Base-by-base conservation (phyloP, 2,113 vertebrate species). In the Datnioides undecimradiatus region DNA sequence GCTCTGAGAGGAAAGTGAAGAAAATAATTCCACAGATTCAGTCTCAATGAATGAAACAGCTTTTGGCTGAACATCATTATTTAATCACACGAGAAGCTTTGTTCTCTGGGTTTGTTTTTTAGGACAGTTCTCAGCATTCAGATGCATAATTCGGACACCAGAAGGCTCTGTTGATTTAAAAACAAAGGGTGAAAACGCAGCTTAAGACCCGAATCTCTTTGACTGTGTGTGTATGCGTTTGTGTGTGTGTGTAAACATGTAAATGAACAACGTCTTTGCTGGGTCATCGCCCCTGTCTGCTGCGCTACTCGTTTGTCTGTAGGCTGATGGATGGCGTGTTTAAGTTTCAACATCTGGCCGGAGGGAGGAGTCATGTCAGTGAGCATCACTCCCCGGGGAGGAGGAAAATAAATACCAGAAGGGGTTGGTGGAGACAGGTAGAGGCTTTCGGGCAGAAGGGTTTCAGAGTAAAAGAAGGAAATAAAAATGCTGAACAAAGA, bases 261-360 rank as follows among this genome's bases (percentile, higher is more conserved):
- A 27, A n/a, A 76, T 73, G 57, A 69, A 58, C 8, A 57, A 63
- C 12, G 67, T 62, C 81, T 87, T 73, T 75, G 64, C 52, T 54
- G 68, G 84, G 74, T 84, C 77, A 83, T 72, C 43, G 46, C 52
- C 81, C 41, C 51, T 8, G 19, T 85, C 72, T 76, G 41, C 74
- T 16, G 48, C 55, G 76, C 52, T 66, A 55, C 69, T 76, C 38
- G n/a, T 69, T 36, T 76, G 69, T 80, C 73, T 87, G 48, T 33
- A 16, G 36, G 51, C 33, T 90, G 82, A 87, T 70, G 85, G 88
- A 90, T 76, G 77, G 65, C 17, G 29, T 89, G 80, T 86, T 92
- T 91, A 87, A 88, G 67, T 81, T 80, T 85, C 72, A 87, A 91
- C 91, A 92, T 92, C 91, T 93, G 93, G 87, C 69, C 74, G 75